Evolutionary conservation across 35 echinoderm and acorn worm species (phyloP).

Genomic region (Anneissia japonica): DNA sequence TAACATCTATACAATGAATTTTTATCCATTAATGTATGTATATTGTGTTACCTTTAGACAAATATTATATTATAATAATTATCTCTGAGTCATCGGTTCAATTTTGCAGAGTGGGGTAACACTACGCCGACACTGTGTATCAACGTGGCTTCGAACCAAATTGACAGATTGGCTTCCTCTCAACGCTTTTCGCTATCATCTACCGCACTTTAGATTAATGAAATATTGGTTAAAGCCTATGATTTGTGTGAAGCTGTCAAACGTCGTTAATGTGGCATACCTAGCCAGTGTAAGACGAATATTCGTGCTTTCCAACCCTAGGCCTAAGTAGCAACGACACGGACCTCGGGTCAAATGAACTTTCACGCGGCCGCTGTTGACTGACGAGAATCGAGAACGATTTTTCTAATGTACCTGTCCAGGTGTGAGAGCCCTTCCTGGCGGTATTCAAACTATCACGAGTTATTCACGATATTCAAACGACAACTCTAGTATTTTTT

Average conservation of each 20-base stretch:
- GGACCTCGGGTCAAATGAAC: neutral
- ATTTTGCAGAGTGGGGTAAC: neutral
- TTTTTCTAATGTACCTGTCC: neutral
- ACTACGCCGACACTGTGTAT: neutral
- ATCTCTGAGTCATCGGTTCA: too few species aligned
- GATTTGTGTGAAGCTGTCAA: neutral
- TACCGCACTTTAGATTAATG: neutral
- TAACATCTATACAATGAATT: too few species aligned
- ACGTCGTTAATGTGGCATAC: neutral
- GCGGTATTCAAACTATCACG: neutral
- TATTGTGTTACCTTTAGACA: too few species aligned
- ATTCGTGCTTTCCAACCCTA: neutral
- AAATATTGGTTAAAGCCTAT: neutral
- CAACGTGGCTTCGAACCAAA: neutral
- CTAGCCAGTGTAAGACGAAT: neutral
- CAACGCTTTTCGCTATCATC: neutral
- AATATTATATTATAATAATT: too few species aligned
- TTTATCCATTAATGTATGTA: too few species aligned
- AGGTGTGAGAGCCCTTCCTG: neutral
- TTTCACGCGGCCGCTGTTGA: neutral
- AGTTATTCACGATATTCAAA: too few species aligned
- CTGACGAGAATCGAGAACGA: neutral
- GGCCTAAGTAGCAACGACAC: conserved; percentile 1
- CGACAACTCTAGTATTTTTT: too few species aligned
- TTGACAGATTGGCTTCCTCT: neutral